These are phyloP conservation scores for Leptinotarsa undecemlineata DNA, from an alignment of 1,140 invertebrate species.

Conservation along the genomic window DNA sequence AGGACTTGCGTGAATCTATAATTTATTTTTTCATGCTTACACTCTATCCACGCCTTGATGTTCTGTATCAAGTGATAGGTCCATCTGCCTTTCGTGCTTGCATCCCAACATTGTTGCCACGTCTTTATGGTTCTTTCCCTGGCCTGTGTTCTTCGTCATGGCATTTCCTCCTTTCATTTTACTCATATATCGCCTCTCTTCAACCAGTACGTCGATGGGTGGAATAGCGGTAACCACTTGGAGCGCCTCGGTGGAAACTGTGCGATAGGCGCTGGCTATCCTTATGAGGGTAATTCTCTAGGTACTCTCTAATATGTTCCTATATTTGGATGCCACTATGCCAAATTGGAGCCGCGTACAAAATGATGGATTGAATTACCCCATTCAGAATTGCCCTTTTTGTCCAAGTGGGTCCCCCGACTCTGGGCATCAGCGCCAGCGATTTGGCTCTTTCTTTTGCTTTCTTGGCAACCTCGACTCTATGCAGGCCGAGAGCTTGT, in stretches of 20 bases:
- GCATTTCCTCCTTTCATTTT: too few species aligned
- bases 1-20: conserved; percentile 29
- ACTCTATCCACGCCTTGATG: conserved; percentile 11
- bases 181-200: too few species aligned
- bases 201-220: too few species aligned
- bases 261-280: too few species aligned
- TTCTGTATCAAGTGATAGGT: conserved; percentile 26
- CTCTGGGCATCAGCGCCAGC: background rate
- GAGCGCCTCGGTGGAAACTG: too few species aligned
- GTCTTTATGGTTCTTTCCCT: too few species aligned
- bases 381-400: background rate
- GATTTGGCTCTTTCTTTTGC: too few species aligned
- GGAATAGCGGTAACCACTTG: too few species aligned
- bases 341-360: background rate
- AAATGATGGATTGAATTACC: background rate
- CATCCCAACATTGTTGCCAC: too few species aligned
- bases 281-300: background rate
- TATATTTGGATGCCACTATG: background rate
- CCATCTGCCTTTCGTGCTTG: conserved; percentile 1
- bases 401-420: background rate
- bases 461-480: too few species aligned
- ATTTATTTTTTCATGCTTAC: background rate
- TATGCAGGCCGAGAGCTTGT: too few species aligned
- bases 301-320: background rate
- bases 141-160: too few species aligned